A percentile compares a stretch with the other conserved stretches of the same genome.
phyloP scores from a whole-genome alignment of 2,113 vertebrate genomes.

The Eulemur rufifrons region DNA sequence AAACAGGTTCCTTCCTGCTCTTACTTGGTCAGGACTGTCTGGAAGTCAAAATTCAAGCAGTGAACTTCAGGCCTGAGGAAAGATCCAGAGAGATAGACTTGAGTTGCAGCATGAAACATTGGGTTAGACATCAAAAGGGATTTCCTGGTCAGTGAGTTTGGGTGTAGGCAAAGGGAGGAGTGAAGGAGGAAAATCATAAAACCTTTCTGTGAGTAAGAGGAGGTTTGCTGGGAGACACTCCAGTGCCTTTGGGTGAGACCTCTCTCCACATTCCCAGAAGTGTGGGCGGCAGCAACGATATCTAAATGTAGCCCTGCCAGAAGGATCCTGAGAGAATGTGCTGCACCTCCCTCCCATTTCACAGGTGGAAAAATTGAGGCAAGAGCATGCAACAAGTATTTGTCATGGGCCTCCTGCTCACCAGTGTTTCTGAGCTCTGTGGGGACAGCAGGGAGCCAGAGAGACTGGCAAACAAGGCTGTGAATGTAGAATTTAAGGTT shows the following conservation, averaged over 20 bases:
- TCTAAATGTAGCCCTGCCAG: not conserved
- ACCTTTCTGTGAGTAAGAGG: not conserved
- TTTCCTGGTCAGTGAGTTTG: not conserved
- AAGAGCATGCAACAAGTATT: fast-evolving
- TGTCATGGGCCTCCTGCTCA: fast-evolving
- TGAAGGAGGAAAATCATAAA: not conserved
- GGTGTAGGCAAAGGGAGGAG: not conserved
- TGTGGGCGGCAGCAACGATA: not conserved
- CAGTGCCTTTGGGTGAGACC: not conserved
- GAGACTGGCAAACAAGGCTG: not conserved
- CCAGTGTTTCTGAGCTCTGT: not conserved
- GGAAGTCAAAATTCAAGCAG: no score
- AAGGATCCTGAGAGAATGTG: not conserved
- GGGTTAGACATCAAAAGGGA: conserved; percentile 26
- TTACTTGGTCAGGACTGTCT: not conserved
- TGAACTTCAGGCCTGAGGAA: not conserved
- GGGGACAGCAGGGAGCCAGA: fast-evolving
- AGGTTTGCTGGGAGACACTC: not conserved
- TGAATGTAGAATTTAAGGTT: not conserved
- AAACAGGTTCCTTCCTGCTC: not conserved
- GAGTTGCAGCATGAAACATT: not conserved
- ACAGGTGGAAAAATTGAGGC: not conserved
- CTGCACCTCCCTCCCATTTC: not conserved
- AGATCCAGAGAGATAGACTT: not conserved
- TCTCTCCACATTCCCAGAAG: fast-evolving